Evolutionary conservation across 1,140 invertebrate genomes (phyloP).

Genomic region (Meloidogyne hapla): DNA sequence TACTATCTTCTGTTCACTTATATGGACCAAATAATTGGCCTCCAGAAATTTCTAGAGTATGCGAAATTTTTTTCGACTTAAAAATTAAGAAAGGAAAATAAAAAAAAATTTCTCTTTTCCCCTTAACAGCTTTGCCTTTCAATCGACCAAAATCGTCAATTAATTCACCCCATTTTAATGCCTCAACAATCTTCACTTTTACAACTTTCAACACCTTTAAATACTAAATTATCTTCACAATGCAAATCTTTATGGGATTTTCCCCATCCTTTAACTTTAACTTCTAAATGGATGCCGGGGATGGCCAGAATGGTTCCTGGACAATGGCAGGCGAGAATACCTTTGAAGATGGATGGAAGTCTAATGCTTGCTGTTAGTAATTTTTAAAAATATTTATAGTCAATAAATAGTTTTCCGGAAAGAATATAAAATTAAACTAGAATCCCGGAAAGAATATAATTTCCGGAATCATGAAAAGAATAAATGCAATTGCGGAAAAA

Average conservation of each 20-base stretch:
- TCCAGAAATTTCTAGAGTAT: constrained; percentile 53
- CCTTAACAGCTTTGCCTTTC: constrained; percentile 32
- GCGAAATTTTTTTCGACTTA: not conserved
- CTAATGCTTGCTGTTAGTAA: constrained; percentile 17
- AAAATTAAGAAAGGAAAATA: too few relatives aligned
- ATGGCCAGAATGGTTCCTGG: not conserved
- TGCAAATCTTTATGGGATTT: constrained; percentile 33
- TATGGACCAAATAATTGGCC: constrained; percentile 53
- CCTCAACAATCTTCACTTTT: not conserved
- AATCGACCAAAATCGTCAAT: constrained; percentile 19
- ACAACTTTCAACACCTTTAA: not conserved
- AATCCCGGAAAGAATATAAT: too few relatives aligned
- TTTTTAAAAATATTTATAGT: not conserved
- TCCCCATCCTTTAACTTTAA: constrained; percentile 2
- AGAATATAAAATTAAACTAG: too few relatives aligned
- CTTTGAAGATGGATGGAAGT: not conserved
- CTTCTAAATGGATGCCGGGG: constrained; percentile 17
- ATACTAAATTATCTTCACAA: not conserved
- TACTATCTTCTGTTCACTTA: constrained; percentile 53
- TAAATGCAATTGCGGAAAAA: too few relatives aligned
- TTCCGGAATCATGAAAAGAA: too few relatives aligned
- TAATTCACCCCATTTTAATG: constrained; percentile 29
- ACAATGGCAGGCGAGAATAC: constrained; percentile 17
- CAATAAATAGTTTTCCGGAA: too few relatives aligned
- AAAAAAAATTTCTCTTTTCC: not conserved